phyloP scores from a whole-genome alignment of 2,113 vertebrate genomes.

The Psittacula cyanocephala region DNA sequence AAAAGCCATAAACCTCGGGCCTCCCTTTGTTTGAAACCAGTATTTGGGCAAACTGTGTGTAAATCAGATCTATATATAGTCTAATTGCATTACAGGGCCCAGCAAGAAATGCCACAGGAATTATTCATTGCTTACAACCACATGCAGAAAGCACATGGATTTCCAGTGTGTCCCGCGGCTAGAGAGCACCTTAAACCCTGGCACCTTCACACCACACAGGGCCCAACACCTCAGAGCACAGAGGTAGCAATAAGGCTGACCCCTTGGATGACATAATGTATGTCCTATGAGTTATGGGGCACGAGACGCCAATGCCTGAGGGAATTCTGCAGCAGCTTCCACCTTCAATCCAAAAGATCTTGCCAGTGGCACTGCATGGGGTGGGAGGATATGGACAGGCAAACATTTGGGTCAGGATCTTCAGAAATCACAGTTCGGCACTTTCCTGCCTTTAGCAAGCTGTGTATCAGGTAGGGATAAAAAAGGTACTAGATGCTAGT shows the following conservation, averaged over 20 bases:
- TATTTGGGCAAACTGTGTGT: background rate
- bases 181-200: background rate
- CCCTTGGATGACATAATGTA: background rate
- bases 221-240: background rate
- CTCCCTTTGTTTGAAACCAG: constrained; percentile 20
- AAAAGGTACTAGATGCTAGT: background rate
- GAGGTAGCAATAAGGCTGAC: background rate
- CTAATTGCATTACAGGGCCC: background rate
- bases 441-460: background rate
- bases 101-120: background rate
- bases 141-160: background rate
- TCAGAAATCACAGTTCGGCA: background rate
- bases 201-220: background rate
- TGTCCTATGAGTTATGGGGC: background rate
- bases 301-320: background rate
- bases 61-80: constrained; percentile 1
- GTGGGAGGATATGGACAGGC: background rate
- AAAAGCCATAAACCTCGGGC: background rate
- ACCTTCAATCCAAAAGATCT: background rate
- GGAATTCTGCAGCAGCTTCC: background rate
- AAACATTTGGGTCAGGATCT: background rate
- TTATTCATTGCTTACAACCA: background rate
- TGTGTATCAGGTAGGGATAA: background rate
- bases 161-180: background rate
- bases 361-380: background rate